Base-by-base conservation (phyloP, 2,888 invertebrate species). In the Mycalesis mineus region DNA sequence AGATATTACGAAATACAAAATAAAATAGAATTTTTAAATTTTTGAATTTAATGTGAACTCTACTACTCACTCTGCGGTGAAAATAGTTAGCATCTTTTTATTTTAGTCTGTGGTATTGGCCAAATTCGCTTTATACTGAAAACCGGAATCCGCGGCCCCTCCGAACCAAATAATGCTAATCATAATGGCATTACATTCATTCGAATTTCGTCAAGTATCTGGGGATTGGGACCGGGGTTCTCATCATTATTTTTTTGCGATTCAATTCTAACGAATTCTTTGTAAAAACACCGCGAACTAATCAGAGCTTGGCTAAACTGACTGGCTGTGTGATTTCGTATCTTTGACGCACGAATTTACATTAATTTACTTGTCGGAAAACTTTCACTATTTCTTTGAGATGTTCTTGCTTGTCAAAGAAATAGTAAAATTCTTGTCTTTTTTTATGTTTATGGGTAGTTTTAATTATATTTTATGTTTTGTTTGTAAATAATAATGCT, bases 111-210 rank as follows among this genome's bases (percentile, higher is more conserved):
- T 47, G 41, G 84, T 85, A 80, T 75, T 78, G 76, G 75, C 78
- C 69, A 83, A 86, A 82, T 84, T 83, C 81, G 77, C 75, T 86
- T 85, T 87, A 86, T 85, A 78, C 79, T 73, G 77, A 77, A 88
- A 88, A 89, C 88, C 84, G 85, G 88, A 85, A 87, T 88, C 79
- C 72, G 71, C 77, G 75, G 81, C 80, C 84, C 86, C 86, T 85
- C 74, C 76, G 72, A 68, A 69, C 72, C 74, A 78, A 85, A 86
- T 88, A 86, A 88, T 86, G 86, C 88, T 88, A 88, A 89, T 89
- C 86, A 82, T 88, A 88, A 88, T 87, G 78, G 83, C 81, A 88
- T 87, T 88, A 88, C 86, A 84, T 87, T 87, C 84, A 86, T 87
- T 86, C 84, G 84, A 80, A 84, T 84, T 82, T 84, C 81, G 80